Evolutionary conservation across 64 coral and sea anemone species (phyloP).

Genomic region (Orbicella faveolata): DNA sequence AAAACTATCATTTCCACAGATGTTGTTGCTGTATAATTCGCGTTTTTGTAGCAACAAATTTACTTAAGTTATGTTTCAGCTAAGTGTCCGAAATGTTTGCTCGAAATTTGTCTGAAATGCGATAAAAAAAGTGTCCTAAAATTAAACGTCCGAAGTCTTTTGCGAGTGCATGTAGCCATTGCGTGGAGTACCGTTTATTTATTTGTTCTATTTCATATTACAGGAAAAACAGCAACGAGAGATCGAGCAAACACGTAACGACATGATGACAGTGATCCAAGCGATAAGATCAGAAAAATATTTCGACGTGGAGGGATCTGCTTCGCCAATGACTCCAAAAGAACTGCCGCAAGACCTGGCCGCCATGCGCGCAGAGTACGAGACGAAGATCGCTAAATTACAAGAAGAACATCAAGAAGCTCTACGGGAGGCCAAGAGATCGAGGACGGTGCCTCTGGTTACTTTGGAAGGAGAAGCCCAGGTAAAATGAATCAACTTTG

Average conservation of each 20-base stretch:
- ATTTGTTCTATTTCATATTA: background rate
- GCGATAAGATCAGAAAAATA: conserved; percentile 88
- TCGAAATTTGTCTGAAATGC: no score
- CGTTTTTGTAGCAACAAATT: no score
- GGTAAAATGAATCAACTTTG: conserved; percentile 14
- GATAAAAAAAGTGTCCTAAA: no score
- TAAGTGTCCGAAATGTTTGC: no score
- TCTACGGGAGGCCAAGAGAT: conserved; percentile 30
- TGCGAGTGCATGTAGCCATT: no score
- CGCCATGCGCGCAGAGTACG: conserved; percentile 60
- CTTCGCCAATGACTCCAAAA: conserved; percentile 5
- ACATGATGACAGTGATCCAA: conserved; percentile 93
- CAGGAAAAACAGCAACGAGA: conserved; percentile 89
- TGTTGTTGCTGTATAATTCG: no score
- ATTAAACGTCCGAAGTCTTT: no score
- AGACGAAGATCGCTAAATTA: conserved; percentile 57
- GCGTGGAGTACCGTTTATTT: no score
- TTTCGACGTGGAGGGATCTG: conserved; percentile 41
- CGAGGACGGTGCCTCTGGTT: conserved; percentile 13
- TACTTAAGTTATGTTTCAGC: no score
- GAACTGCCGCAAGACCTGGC: conserved; percentile 64
- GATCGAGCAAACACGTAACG: conserved; percentile 82
- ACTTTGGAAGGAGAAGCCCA: background rate
- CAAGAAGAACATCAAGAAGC: conserved; percentile 60
- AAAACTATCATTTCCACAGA: no score